A percentile compares a stretch with the other conserved stretches of the same genome.
These are phyloP conservation scores for Origma solitaria DNA, from an alignment of 2,113 vertebrate genomes.

Conservation along the genomic window DNA sequence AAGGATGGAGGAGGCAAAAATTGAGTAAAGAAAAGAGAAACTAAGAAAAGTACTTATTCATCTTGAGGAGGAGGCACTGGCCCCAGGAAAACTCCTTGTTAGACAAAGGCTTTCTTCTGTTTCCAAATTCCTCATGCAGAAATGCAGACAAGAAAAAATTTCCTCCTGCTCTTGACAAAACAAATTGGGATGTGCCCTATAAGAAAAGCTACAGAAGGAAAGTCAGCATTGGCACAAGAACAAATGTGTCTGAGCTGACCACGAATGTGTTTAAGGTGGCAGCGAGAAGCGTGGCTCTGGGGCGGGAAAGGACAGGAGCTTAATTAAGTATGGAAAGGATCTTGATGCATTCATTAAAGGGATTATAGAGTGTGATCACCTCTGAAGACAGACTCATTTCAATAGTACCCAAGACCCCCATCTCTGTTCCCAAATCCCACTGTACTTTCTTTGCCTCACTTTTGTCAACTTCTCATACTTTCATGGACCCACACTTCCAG, in stretches of 20 bases:
- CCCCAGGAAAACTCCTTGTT: not conserved
- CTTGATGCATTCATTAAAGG: not conserved
- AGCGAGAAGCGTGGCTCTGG: fast-evolving
- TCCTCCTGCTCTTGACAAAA: not conserved
- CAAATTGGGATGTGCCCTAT: not conserved
- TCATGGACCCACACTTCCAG: not conserved
- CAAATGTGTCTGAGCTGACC: not conserved
- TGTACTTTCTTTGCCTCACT: not conserved
- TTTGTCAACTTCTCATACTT: fast-evolving
- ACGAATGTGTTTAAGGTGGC: fast-evolving
- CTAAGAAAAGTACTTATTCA: not conserved
- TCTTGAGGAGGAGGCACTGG: not conserved
- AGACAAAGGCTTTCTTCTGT: not conserved
- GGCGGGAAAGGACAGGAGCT: not conserved
- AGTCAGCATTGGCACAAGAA: not conserved
- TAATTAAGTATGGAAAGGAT: not conserved
- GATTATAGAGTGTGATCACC: not conserved
- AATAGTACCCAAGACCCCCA: not conserved
- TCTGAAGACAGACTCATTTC: not conserved
- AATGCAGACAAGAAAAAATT: not conserved
- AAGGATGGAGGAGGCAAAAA: not conserved
- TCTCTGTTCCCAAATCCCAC: not conserved
- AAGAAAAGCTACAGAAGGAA: not conserved
- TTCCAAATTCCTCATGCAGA: not conserved
- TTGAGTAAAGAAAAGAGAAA: not conserved